Base-by-base conservation (phyloP, 2,888 invertebrate genomes). In the Lasius fuliginosus region DNA sequence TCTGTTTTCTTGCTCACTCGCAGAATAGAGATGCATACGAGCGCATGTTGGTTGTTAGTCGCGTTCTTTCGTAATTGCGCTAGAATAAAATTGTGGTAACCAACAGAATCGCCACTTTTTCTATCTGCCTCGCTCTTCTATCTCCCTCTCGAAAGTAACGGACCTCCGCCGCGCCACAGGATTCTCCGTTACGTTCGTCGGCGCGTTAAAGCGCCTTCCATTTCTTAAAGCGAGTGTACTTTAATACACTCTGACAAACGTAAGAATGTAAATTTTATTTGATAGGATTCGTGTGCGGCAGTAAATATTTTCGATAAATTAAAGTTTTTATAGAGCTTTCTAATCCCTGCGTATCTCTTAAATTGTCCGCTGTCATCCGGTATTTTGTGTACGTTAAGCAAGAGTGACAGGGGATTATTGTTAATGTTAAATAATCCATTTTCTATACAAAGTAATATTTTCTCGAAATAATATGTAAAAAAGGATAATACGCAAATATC, bases 151-250 rank as follows among this genome's bases (percentile, higher is more conserved):
- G 27, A 36, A 76, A 75, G 75, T 83, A 83, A 83, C 82, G 75
- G 82, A 58, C 33, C 75, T 75, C 36, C 49, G 46, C 49, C n/a
- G 46, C 62, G 23, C 40, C 18, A 23, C 23, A 60, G 82, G 79
- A 76, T 65, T 53, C 67, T 83, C 84, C 87, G 87, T 87, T 88
- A 83, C 71, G 79, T 71, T 65, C 33, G 76, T 76, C 81, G 36
- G 83, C 74, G 77, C 77, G 68, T 81, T 84, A 36, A 82, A 84
- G 85, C 71, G 85, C 62, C 58, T 84, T 73, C 67, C 68, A 60
- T 49, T 67, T 67, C 42, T 15, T 53, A 62, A 36, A 73, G 46
- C 64, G 53, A 64, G n/a, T 30, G 33, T 36, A n/a, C 53, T 53
- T 60, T 60, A 53, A 49, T 46, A 8, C 30, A 62, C 46, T 42